A percentile compares a stretch with the other conserved stretches of the same genome.
phyloP scores from a whole-genome alignment of 2,888 invertebrate genomes.

The Dasypogon diadema region DNA sequence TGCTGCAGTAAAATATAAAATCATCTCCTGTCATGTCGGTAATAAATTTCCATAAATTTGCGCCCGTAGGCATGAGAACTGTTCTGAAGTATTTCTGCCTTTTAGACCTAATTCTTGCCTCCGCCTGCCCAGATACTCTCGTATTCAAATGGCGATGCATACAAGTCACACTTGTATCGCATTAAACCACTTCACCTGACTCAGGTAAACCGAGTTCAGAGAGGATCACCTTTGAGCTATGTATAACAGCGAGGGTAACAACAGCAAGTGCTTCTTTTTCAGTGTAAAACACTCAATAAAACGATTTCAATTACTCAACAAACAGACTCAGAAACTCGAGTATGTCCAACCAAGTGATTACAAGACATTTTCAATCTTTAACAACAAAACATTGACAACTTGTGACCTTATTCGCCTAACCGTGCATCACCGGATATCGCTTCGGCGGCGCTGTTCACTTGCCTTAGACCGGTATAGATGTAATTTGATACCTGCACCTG shows the following conservation, averaged over 20 bases:
- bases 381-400: slow-evolving; percentile 28
- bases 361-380: slow-evolving; percentile 45
- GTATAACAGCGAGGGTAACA: background rate
- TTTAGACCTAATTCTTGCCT: slow-evolving; percentile 12
- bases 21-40: slow-evolving; percentile 27
- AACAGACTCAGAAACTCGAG: slow-evolving; percentile 37
- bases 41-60: slow-evolving; percentile 45
- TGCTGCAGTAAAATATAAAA: slow-evolving; percentile 40
- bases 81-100: slow-evolving; percentile 14
- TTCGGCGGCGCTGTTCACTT: background rate
- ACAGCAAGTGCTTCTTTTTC: slow-evolving; percentile 20
- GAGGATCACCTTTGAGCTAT: slow-evolving; percentile 27
- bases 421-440: slow-evolving; percentile 43
- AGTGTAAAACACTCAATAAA: slow-evolving; percentile 48
- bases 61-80: slow-evolving; percentile 27
- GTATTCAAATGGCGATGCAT: slow-evolving; percentile 22
- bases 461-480: slow-evolving; percentile 8
- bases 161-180: slow-evolving; percentile 39
- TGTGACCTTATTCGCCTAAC: slow-evolving; percentile 24
- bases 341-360: slow-evolving; percentile 47
- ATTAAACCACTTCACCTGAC: slow-evolving; percentile 50
- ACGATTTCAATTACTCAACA: slow-evolving; percentile 49
- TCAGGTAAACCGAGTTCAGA: slow-evolving; percentile 28
- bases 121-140: background rate
- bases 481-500: slow-evolving; percentile 50